phyloP scores from a whole-genome alignment of 2,888 invertebrate genomes.

The Drosophila monieri region DNA sequence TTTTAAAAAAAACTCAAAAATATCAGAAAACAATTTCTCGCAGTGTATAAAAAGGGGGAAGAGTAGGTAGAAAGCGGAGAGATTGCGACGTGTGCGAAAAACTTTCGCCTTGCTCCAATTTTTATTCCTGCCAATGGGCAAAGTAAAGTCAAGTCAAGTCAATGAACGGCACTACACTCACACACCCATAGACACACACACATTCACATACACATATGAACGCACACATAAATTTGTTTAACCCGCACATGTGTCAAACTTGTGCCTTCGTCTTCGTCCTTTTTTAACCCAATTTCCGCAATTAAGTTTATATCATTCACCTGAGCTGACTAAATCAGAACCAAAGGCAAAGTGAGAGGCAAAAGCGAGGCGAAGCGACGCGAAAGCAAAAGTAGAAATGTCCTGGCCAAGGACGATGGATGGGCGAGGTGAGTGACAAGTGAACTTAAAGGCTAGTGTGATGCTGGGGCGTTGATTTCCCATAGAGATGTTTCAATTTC shows the following conservation, averaged over 20 bases:
- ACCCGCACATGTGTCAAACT: conserved; percentile 79
- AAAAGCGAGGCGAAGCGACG: conserved; percentile 11
- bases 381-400: conserved; percentile 31
- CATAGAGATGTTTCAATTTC: not conserved
- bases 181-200: conserved; percentile 21
- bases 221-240: conserved; percentile 71
- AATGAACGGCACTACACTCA: conserved; percentile 60
- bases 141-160: conserved; percentile 72
- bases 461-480: conserved; percentile 2
- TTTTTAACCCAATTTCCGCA: conserved; percentile 77
- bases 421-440: conserved; percentile 19
- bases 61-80: conserved; percentile 17
- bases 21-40: not conserved
- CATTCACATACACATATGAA: conserved; percentile 21
- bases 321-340: conserved; percentile 43
- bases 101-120: conserved; percentile 66
- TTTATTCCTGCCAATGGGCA: conserved; percentile 47
- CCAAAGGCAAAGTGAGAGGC: conserved; percentile 3
- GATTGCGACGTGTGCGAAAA: conserved; percentile 62
- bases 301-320: conserved; percentile 80
- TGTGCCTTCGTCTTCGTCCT: conserved; percentile 30
- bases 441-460: conserved; percentile 17
- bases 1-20: too few species aligned
- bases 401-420: conserved; percentile 28
- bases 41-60: not conserved